Conservation (phyloP, 2,797 vertebrate genomes). For the Bovichtus diacanthus region DNA sequence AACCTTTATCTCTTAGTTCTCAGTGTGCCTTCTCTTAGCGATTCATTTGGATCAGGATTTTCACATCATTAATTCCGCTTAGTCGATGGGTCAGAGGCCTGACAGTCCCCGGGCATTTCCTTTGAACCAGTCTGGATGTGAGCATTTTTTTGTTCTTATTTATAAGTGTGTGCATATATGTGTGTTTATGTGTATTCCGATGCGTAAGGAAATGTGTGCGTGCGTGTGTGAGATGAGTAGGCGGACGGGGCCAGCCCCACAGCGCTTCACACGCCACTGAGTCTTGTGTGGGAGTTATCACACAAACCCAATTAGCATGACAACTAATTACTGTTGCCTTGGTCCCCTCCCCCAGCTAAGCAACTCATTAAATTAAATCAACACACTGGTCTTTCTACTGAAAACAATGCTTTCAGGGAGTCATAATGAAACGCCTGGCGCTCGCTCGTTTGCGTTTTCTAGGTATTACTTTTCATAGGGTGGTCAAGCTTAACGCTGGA, state of each 20-base stretch:
- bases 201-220: not conserved
- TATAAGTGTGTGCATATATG: constrained; percentile 1
- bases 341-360: constrained; percentile 43
- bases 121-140: constrained; percentile 36
- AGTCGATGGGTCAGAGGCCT: constrained; percentile 43
- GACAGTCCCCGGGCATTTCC: constrained; percentile 35
- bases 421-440: constrained; percentile 26
- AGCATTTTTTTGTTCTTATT: constrained; percentile 22
- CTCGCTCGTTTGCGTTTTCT: constrained; percentile 53
- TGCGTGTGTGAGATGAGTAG: constrained; percentile 31
- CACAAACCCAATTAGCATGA: constrained; percentile 74
- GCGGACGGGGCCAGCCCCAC: constrained; percentile 41
- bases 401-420: constrained; percentile 65
- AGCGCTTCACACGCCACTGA: constrained; percentile 59
- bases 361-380: constrained; percentile 76
- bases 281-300: constrained; percentile 72
- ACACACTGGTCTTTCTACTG: constrained; percentile 53
- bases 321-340: constrained; percentile 69
- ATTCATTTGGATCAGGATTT: constrained; percentile 60
- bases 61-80: constrained; percentile 55
- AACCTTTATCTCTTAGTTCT: constrained; percentile 18
- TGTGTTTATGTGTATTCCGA: constrained; percentile 25
- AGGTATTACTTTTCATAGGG: constrained; percentile 62
- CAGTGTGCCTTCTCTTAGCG: not conserved
- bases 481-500: constrained; percentile 48